Evolutionary conservation across 2,797 vertebrate species (phyloP), one percentile per base, ranked within the genome.

Genomic region (Artibeus jamaicensis): DNA sequence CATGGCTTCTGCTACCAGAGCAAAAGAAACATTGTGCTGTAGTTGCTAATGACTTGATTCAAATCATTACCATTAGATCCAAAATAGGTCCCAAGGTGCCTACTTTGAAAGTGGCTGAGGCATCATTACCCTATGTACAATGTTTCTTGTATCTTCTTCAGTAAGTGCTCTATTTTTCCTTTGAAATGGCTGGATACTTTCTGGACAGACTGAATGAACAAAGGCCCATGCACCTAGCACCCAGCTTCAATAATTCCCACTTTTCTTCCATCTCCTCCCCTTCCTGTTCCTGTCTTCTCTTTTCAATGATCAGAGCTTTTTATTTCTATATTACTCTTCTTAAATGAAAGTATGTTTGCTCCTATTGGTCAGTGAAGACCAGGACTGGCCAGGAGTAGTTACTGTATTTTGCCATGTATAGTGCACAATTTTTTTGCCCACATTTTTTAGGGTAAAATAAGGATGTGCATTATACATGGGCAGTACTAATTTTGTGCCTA

Each of bases 261-360:
- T 48, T 65, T 67, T 42, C 37, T 42, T 44, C 73, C n/a, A 50
- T 50, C 82, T 84, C 37, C 15, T n/a, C 39, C 48, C 34, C 34
- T 67, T 82, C 48, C 42, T 21, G 19, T 3, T 46, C 42, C 71
- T 39, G 29, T 82, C 46, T 84, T 29, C 74, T 84, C 44, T 55
- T 95, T 22, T 26, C 79, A 90, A 37, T 39, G 87, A 46, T 15
- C 10, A 62, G 34, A 86, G n/a, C 57, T 73, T 82, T 77, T 8
- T 55, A 86, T 37, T 67, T 90, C 37, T 29, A 37, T 1, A 55
- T 83, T 29, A 14, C 2, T 50, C 70, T 89, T 78, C 53, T 53
- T 78, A 92, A 83, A 39, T 73, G 77, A 83, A 53, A 37, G 42
- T n/a, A 37, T 24, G n/a, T 71, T 83, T 95, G 62, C 22, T 74